Evolutionary conservation across 2,888 invertebrate genomes (phyloP).

Genomic region (Hypomecis punctinalis): DNA sequence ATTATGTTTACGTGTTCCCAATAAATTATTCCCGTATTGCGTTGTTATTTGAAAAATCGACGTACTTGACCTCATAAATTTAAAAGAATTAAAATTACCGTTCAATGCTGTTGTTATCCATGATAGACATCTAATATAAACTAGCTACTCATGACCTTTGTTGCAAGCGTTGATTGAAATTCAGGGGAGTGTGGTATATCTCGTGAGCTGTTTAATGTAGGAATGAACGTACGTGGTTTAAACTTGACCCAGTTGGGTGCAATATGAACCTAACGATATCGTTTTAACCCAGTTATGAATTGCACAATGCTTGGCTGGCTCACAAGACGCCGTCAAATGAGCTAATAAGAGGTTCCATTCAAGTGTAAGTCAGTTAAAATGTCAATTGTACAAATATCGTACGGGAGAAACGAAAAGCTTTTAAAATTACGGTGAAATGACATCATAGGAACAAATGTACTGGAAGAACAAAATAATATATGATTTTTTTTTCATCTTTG

Average conservation of each 20-base stretch:
- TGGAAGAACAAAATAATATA: too few relatives aligned
- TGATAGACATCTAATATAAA: too few relatives aligned
- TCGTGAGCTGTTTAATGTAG: slow-evolving; percentile 11
- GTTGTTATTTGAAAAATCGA: slow-evolving; percentile 37
- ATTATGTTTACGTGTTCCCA: slow-evolving; percentile 18
- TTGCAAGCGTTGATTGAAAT: slow-evolving; percentile 36
- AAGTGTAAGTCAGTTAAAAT: slow-evolving; percentile 39
- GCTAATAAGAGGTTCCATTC: slow-evolving; percentile 57
- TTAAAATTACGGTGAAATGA: too few relatives aligned
- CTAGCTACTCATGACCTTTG: slow-evolving; percentile 31
- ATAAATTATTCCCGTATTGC: slow-evolving; percentile 20
- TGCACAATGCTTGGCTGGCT: slow-evolving; percentile 67
- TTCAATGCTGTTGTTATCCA: slow-evolving; percentile 37
- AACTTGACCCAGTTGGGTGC: slow-evolving; percentile 71
- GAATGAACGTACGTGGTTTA: slow-evolving; percentile 35
- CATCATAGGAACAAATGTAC: too few relatives aligned
- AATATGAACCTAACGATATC: slow-evolving; percentile 61
- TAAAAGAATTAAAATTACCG: slow-evolving; percentile 31
- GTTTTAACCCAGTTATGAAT: slow-evolving; percentile 69
- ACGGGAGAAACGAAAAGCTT: too few relatives aligned
- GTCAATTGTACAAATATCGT: neutral
- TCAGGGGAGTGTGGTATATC: slow-evolving; percentile 33
- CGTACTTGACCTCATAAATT: slow-evolving; percentile 48
- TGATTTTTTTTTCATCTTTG: too few relatives aligned
- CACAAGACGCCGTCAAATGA: slow-evolving; percentile 57